phyloP scores from a whole-genome alignment of 1,140 invertebrate species.

The Pemphigus obesinymphae region DNA sequence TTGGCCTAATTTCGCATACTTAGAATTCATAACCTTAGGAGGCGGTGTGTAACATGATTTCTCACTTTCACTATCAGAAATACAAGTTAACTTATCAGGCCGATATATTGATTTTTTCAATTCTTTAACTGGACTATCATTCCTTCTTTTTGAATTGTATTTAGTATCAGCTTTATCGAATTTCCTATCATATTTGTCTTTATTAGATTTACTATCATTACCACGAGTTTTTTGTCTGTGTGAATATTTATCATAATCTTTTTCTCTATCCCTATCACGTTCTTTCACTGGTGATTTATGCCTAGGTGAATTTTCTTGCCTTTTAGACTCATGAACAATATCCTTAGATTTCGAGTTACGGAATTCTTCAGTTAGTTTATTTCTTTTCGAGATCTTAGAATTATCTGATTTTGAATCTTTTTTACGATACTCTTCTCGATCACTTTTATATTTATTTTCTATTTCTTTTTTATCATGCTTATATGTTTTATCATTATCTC shows the following conservation, averaged over 20 bases:
- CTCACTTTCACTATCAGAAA: constrained; percentile 12
- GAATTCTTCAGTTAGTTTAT: constrained; percentile 2
- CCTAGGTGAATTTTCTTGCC: constrained; percentile 4
- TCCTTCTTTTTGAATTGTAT: constrained; percentile 12
- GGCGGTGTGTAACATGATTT: constrained; percentile 25
- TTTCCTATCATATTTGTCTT: constrained; percentile 29
- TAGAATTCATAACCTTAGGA: constrained; percentile 7
- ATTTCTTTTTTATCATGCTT: constrained; percentile 21
- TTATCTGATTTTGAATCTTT: constrained; percentile 1
- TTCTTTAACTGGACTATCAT: neutral
- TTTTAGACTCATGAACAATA: neutral
- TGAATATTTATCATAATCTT: constrained; percentile 32
- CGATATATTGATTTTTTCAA: neutral
- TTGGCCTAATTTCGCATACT: neutral
- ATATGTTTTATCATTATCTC: constrained; percentile 41
- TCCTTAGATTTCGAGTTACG: neutral
- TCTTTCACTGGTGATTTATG: constrained; percentile 7
- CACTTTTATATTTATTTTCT: constrained; percentile 22
- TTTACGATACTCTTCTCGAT: neutral
- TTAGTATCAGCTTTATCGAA: neutral
- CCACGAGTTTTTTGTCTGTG: neutral
- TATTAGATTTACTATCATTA: constrained; percentile 31
- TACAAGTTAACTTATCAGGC: constrained; percentile 5
- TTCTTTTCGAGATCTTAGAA: neutral
- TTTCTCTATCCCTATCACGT: constrained; percentile 13